A percentile compares a stretch with the other conserved stretches of the same genome.
Evolutionary conservation across 2,113 vertebrate species (phyloP).

Genomic region (Globicephala melas): DNA sequence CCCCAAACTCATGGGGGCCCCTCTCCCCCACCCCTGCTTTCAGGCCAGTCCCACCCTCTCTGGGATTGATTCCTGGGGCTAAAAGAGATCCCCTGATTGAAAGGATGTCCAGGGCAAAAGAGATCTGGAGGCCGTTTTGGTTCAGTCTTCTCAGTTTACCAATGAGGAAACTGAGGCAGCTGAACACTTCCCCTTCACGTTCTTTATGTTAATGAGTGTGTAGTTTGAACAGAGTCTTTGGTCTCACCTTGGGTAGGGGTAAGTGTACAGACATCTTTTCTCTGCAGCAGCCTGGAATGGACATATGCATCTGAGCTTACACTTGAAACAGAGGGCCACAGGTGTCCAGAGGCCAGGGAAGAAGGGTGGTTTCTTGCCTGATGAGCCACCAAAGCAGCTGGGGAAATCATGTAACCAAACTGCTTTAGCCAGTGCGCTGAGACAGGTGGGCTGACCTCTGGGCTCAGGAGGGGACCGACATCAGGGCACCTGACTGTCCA

Average conservation of each 20-base stretch:
- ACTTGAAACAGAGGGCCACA: not conserved
- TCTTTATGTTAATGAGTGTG: not conserved
- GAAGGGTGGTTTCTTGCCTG: not conserved
- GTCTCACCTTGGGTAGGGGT: not conserved
- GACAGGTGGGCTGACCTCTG: not conserved
- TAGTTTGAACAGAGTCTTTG: not conserved
- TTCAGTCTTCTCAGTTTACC: not conserved
- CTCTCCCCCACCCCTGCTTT: not conserved
- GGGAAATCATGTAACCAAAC: not conserved
- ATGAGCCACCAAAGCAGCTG: not conserved
- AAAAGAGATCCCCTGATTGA: not conserved
- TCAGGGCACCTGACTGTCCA: not conserved
- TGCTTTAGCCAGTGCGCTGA: not conserved
- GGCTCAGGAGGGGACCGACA: not conserved
- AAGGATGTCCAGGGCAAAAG: not conserved
- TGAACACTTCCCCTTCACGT: not conserved
- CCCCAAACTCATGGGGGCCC: not conserved
- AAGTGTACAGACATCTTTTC: not conserved
- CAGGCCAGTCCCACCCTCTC: not conserved
- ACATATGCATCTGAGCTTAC: not conserved
- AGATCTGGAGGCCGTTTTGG: not conserved
- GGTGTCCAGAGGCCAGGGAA: not conserved
- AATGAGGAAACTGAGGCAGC: slow-evolving; percentile 35
- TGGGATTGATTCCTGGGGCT: not conserved
- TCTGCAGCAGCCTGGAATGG: not conserved